phyloP scores from a whole-genome alignment of 2,797 vertebrate genomes.

The Hippoglossus hippoglossus region DNA sequence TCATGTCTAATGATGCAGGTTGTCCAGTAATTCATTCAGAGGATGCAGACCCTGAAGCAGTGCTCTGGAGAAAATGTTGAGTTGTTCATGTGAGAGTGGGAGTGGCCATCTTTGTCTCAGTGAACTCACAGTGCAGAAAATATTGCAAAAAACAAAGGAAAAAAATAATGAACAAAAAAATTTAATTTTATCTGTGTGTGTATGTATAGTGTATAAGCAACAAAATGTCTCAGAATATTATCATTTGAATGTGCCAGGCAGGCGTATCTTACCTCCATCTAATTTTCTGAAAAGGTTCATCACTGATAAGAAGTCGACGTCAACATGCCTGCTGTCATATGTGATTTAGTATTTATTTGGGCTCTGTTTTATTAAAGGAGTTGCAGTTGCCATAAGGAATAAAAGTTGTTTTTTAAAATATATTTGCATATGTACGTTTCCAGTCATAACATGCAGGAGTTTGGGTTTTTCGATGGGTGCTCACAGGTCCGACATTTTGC shows the following conservation, averaged over 20 bases:
- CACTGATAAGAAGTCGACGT: slow-evolving; percentile 15
- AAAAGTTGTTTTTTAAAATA: slow-evolving; percentile 5
- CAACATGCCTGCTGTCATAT: slow-evolving; percentile 32
- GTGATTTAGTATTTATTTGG: slow-evolving; percentile 54
- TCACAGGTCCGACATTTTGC: slow-evolving; percentile 34
- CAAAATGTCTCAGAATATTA: neutral
- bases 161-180: too few species aligned
- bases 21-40: slow-evolving; percentile 16
- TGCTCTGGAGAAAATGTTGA: slow-evolving; percentile 21
- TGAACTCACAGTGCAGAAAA: neutral
- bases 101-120: slow-evolving; percentile 1
- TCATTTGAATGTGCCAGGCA: slow-evolving; percentile 29
- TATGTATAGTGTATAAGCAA: neutral
- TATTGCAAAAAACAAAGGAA: too few species aligned
- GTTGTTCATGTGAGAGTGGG: slow-evolving; percentile 18
- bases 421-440: slow-evolving; percentile 21
- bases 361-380: slow-evolving; percentile 40
- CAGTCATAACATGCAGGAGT: slow-evolving; percentile 41
- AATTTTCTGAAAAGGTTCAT: slow-evolving; percentile 24
- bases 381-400: slow-evolving; percentile 53
- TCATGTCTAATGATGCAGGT: slow-evolving; percentile 13
- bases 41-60: slow-evolving; percentile 30
- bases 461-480: slow-evolving; percentile 46
- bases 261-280: slow-evolving; percentile 2
- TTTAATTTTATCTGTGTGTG: too few species aligned